Evolutionary conservation across 2,888 invertebrate genomes (phyloP).

Genomic region (Parnassius glacialis): DNA sequence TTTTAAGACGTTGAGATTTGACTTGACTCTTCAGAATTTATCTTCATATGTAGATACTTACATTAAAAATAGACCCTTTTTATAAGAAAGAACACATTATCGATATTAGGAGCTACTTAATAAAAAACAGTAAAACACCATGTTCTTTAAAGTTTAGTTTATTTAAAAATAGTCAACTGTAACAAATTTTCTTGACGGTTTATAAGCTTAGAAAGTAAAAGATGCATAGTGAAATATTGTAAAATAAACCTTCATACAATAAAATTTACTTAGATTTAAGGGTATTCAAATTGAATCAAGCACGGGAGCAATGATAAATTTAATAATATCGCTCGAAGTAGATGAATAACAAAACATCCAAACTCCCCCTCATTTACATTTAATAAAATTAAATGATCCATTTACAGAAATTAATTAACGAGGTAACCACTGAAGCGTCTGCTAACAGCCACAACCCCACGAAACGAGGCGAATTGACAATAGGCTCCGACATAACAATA

Average conservation of each 20-base stretch:
- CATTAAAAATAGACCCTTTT: too few species aligned
- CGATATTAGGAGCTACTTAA: too few species aligned
- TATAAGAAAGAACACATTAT: too few species aligned
- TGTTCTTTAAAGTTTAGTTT: too few species aligned
- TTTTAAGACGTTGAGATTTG: slow-evolving; percentile 42
- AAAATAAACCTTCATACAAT: slow-evolving; percentile 33
- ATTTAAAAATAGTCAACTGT: too few species aligned
- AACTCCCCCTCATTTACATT: slow-evolving; percentile 77
- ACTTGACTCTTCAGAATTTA: not conserved
- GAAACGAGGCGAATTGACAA: slow-evolving; percentile 42
- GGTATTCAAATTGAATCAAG: slow-evolving; percentile 47
- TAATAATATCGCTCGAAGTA: slow-evolving; percentile 24
- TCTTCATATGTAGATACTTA: too few species aligned
- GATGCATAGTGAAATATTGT: not conserved
- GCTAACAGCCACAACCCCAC: slow-evolving; percentile 55
- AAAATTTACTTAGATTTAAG: slow-evolving; percentile 26
- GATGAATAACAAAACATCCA: slow-evolving; percentile 51
- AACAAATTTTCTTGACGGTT: too few species aligned
- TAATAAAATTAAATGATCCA: slow-evolving; percentile 81
- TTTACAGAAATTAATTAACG: slow-evolving; percentile 79
- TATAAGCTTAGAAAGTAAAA: too few species aligned
- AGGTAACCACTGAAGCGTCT: slow-evolving; percentile 73
- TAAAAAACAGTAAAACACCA: too few species aligned
- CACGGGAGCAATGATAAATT: slow-evolving; percentile 21
- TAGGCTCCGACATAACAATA: slow-evolving; percentile 47